Conservation (phyloP, 2,797 vertebrate genomes). For the Chaetodon trifasciatus region DNA sequence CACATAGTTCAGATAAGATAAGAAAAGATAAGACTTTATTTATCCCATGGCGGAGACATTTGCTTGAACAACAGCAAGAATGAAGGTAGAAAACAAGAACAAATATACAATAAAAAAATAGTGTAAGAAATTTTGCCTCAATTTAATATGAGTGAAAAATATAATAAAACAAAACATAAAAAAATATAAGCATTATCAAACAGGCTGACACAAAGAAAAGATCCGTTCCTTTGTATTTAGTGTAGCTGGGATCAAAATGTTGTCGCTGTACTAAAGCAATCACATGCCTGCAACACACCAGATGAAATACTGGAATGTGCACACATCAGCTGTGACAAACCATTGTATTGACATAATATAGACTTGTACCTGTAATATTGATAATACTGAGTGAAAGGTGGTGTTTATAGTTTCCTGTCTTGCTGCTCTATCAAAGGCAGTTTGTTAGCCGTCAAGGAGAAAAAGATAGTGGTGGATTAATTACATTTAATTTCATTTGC, state of each 20-base stretch:
- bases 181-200: not conserved
- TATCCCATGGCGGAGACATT: too few relatives aligned
- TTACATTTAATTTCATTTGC: conserved; percentile 13
- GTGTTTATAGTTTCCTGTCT: conserved; percentile 2
- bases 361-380: not conserved
- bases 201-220: not conserved
- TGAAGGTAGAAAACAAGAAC: too few relatives aligned
- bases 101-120: too few relatives aligned
- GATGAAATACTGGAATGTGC: not conserved
- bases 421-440: conserved; percentile 7
- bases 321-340: conserved; percentile 1
- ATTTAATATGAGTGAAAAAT: too few relatives aligned
- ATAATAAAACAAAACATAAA: too few relatives aligned
- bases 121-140: too few relatives aligned
- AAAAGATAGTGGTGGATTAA: not conserved
- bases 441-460: conserved; percentile 1
- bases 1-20: not conserved
- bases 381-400: conserved; percentile 14
- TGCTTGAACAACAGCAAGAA: too few relatives aligned
- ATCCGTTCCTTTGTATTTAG: not conserved
- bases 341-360: not conserved
- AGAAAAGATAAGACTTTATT: too few relatives aligned
- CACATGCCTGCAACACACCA: conserved; percentile 13
- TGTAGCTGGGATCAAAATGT: not conserved
- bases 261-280: not conserved